These are phyloP conservation scores for Eupleurogrammus muticus DNA, from an alignment of 2,797 vertebrate species.

Conservation along the genomic window DNA sequence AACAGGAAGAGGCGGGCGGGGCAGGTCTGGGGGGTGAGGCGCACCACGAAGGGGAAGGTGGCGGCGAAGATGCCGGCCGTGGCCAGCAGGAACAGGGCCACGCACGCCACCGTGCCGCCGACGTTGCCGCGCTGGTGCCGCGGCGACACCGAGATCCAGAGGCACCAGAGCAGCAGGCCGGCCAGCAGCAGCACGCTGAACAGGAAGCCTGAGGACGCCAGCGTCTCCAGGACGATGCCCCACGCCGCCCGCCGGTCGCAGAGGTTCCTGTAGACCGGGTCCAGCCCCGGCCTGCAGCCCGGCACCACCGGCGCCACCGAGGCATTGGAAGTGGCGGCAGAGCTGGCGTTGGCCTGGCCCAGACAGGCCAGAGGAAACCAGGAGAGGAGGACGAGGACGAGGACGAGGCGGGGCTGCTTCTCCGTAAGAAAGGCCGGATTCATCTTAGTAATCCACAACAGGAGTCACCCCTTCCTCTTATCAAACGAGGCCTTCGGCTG, in stretches of 20 bases:
- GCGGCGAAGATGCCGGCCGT: slow-evolving; percentile 89
- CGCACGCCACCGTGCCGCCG: slow-evolving; percentile 76
- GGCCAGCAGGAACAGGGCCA: slow-evolving; percentile 88
- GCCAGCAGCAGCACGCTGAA: slow-evolving; percentile 82
- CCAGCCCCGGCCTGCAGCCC: slow-evolving; percentile 73
- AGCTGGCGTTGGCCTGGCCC: slow-evolving; percentile 47
- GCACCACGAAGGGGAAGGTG: slow-evolving; percentile 91
- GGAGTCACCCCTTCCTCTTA: slow-evolving; percentile 24
- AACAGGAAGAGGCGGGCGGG: slow-evolving; percentile 92
- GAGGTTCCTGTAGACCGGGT: slow-evolving; percentile 80
- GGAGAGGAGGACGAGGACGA: slow-evolving; percentile 56
- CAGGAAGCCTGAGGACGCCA: slow-evolving; percentile 87
- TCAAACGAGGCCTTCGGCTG: slow-evolving; percentile 14
- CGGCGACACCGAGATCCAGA: slow-evolving; percentile 70
- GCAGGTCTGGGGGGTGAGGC: slow-evolving; percentile 81
- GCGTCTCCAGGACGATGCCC: slow-evolving; percentile 90
- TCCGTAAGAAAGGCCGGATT: slow-evolving; percentile 53
- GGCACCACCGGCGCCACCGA: slow-evolving; percentile 6
- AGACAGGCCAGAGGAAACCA: slow-evolving; percentile 51
- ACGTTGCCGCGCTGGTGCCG: slow-evolving; percentile 63
- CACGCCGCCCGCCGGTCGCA: slow-evolving; percentile 84
- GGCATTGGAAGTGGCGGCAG: slow-evolving; percentile 14
- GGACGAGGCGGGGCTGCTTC: background rate
- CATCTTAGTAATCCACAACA: slow-evolving; percentile 7
- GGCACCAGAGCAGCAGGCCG: slow-evolving; percentile 79